Evolutionary conservation across 2,888 invertebrate genomes (phyloP).

Genomic region (Athrips mouffetella): DNA sequence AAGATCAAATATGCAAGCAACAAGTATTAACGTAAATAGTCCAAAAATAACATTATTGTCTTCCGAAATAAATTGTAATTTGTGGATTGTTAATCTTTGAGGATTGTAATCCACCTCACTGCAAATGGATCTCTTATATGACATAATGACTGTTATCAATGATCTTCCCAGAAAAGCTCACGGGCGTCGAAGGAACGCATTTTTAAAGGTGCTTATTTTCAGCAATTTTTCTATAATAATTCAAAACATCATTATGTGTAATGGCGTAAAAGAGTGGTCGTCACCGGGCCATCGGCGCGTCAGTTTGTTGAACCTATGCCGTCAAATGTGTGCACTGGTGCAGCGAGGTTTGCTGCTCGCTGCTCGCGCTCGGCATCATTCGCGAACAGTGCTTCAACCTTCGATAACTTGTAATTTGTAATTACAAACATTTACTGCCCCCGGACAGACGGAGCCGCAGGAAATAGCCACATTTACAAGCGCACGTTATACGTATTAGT

Average conservation of each 20-base stretch:
- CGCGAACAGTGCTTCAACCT: conserved; percentile 68
- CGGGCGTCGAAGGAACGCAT: conserved; percentile 39
- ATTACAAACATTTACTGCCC: conserved; percentile 72
- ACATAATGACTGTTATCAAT: conserved; percentile 31
- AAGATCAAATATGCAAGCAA: no score
- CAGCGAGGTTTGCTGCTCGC: conserved; percentile 36
- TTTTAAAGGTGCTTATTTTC: conserved; percentile 20
- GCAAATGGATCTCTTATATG: no score
- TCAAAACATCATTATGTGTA: conserved; percentile 59
- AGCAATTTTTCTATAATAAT: conserved; percentile 53
- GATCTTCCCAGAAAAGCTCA: conserved; percentile 40
- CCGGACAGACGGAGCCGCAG: conserved; percentile 57
- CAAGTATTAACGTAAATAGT: no score
- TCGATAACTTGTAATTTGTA: conserved; percentile 73
- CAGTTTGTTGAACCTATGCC: conserved; percentile 73
- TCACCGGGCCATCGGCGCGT: conserved; percentile 49
- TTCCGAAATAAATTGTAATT: no score
- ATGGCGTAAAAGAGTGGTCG: conserved; percentile 60
- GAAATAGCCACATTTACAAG: conserved; percentile 63
- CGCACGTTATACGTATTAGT: conserved; percentile 37
- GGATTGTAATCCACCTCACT: no score
- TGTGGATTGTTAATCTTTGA: no score
- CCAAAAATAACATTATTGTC: no score
- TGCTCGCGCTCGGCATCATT: conserved; percentile 33
- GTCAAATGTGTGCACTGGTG: conserved; percentile 63